phyloP scores from a whole-genome alignment of 2,888 invertebrate species.

The Pegoplata infirma region DNA sequence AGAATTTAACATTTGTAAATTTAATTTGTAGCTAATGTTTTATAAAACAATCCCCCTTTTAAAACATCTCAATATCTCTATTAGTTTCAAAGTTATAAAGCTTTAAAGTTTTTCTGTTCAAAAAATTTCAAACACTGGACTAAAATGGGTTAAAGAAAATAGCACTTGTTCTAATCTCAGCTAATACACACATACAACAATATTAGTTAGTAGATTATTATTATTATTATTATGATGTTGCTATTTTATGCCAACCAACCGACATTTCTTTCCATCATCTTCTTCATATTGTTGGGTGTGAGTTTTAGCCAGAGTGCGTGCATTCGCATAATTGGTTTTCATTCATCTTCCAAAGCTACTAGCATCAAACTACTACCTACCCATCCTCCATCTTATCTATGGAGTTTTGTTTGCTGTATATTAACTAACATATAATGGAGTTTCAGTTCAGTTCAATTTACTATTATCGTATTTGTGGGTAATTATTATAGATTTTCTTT shows the following conservation, averaged over 20 bases:
- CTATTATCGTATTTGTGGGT: conserved; percentile 32
- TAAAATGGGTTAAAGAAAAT: background rate
- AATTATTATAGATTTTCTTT: conserved; percentile 42
- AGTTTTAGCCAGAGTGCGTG: conserved; percentile 23
- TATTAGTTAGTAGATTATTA: too few species aligned
- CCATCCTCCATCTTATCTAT: background rate
- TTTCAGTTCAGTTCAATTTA: background rate
- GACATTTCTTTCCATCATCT: conserved; percentile 13
- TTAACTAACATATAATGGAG: background rate
- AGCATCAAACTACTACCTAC: background rate
- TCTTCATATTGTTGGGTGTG: conserved; percentile 39
- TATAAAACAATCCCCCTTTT: too few species aligned
- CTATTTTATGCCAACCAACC: background rate
- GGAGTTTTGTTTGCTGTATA: background rate
- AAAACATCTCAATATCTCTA: too few species aligned
- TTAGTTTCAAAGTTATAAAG: too few species aligned
- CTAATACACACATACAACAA: too few species aligned
- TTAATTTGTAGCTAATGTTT: too few species aligned
- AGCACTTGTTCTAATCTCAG: conserved; percentile 57
- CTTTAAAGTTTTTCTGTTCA: too few species aligned
- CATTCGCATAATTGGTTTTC: conserved; percentile 41
- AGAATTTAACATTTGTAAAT: too few species aligned
- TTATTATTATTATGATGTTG: conserved; percentile 8
- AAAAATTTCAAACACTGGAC: too few species aligned
- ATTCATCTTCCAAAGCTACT: background rate